These are phyloP conservation scores for Ruditapes philippinarum DNA, from an alignment of 1,140 invertebrate genomes.

Conservation along the genomic window DNA sequence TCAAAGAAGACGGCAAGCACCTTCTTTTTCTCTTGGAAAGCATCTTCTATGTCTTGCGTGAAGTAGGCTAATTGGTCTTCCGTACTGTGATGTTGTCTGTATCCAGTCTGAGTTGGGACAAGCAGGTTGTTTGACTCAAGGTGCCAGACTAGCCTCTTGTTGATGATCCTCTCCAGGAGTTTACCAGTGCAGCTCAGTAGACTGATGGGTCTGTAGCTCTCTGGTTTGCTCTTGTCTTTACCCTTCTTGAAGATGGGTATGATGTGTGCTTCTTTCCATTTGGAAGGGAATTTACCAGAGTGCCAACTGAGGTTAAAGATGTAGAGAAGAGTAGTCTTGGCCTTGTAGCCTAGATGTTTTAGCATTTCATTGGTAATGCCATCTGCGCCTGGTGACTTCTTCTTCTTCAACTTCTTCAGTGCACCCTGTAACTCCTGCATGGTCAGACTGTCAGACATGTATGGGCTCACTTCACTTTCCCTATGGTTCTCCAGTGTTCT, in stretches of 20 bases:
- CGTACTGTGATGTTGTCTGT: constrained; percentile 25
- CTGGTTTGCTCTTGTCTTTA: constrained; percentile 20
- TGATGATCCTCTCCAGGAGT: constrained; percentile 30
- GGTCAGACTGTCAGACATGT: constrained; percentile 20
- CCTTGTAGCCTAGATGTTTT: constrained; percentile 12
- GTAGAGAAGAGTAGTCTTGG: constrained; percentile 21
- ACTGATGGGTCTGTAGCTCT: constrained; percentile 59
- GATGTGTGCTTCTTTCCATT: constrained; percentile 48
- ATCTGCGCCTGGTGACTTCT: constrained; percentile 63
- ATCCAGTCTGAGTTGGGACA: constrained; percentile 13
- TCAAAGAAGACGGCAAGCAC: constrained; percentile 42
- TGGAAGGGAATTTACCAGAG: constrained; percentile 5
- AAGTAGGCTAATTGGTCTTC: constrained; percentile 44
- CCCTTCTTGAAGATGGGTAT: constrained; percentile 64
- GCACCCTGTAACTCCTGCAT: not conserved
- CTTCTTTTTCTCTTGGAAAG: constrained; percentile 55
- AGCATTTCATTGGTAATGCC: constrained; percentile 62
- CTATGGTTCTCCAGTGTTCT: not conserved
- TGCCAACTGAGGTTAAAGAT: constrained; percentile 67
- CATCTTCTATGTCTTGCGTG: constrained; percentile 52
- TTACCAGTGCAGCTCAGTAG: constrained; percentile 54
- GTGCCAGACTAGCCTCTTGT: not conserved
- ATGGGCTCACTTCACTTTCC: constrained; percentile 9
- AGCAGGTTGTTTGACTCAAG: constrained; percentile 13
- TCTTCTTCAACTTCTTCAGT: constrained; percentile 42